phyloP scores from a whole-genome alignment of 2,113 vertebrate species.

The Tauraco erythrolophus region DNA sequence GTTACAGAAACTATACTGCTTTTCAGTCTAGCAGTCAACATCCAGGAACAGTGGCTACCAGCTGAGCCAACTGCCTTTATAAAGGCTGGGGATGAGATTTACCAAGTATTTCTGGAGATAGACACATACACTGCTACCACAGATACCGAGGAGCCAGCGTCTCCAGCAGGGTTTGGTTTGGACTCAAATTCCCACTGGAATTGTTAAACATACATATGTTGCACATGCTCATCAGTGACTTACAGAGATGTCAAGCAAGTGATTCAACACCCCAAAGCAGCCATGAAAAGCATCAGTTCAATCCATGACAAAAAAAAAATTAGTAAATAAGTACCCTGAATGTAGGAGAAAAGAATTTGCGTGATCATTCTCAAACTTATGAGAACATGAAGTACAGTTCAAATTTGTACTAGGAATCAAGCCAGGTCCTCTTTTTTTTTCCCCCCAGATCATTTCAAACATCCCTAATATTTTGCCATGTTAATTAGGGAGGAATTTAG shows the following conservation, averaged over 20 bases:
- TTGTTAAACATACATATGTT: neutral
- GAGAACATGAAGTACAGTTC: neutral
- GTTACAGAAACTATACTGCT: neutral
- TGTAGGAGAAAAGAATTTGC: neutral
- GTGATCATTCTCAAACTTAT: neutral
- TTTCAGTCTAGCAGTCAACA: neutral
- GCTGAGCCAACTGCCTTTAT: neutral
- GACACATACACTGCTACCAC: neutral
- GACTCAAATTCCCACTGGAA: neutral
- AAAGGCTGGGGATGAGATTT: neutral
- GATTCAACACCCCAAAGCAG: neutral
- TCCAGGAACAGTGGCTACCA: neutral
- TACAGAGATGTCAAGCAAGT: neutral
- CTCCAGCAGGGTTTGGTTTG: neutral
- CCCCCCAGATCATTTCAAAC: neutral
- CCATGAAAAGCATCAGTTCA: neutral
- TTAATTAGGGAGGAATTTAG: neutral
- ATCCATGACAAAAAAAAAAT: neutral
- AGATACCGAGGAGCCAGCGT: neutral
- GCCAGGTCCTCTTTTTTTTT: neutral
- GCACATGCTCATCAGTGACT: neutral
- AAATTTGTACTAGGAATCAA: neutral
- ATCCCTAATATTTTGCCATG: neutral
- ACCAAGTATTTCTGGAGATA: neutral
- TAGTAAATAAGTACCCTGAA: neutral